phyloP scores from a whole-genome alignment of 2,113 vertebrate species.

The Pseudonaja textilis region DNA sequence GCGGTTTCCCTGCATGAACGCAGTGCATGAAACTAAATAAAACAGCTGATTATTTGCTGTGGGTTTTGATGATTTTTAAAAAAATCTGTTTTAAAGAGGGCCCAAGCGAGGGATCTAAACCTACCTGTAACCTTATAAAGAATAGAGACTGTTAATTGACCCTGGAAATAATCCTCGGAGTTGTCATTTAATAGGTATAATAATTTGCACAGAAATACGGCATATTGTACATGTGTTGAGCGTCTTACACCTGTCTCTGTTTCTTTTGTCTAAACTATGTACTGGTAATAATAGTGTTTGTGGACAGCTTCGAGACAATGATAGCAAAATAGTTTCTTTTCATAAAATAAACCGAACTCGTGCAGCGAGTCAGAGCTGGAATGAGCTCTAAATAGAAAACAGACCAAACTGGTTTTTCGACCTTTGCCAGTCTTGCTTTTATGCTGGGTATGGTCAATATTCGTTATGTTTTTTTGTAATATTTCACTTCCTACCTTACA shows the following conservation, averaged over 20 bases:
- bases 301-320: accelerated
- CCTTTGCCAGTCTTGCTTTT: neutral
- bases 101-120: neutral
- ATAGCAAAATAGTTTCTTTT: neutral
- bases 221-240: neutral
- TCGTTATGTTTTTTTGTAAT: neutral
- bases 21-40: neutral
- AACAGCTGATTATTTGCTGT: neutral
- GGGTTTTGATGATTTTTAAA: too few relatives aligned
- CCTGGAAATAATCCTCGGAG: neutral
- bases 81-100: neutral
- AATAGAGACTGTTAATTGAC: neutral
- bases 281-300: neutral
- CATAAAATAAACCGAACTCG: neutral
- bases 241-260: neutral
- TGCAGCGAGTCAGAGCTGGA: neutral
- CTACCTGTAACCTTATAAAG: neutral
- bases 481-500: neutral
- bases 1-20: neutral
- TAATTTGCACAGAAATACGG: neutral
- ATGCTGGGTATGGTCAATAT: neutral
- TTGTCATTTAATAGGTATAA: neutral
- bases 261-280: neutral
- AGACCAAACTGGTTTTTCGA: slow-evolving; percentile 46
- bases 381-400: slow-evolving; percentile 14